Evolutionary conservation across 2,113 vertebrate genomes (phyloP), one percentile per base, ranked within the genome.

Genomic region (Coryphaenoides rupestris): DNA sequence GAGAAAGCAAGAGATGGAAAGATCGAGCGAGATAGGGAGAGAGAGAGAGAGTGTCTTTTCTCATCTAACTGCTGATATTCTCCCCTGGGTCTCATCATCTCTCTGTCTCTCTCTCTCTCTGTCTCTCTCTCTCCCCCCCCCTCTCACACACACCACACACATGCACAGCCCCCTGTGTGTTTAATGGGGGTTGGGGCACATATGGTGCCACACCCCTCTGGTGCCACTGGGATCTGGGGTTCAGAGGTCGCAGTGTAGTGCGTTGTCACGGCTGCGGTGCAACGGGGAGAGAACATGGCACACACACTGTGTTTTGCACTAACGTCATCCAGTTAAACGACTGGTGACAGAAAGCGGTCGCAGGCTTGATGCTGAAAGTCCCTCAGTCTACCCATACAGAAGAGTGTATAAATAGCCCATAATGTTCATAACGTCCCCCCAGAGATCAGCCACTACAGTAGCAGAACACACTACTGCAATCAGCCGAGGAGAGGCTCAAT

Each of bases 61-160:
- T 58, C 23, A 64, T 71, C 72, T 54, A 68, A 22, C 66, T 26
- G 71, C 63, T 26, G 22, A 5, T 67, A 69, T 62, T 45, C 14
- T 83, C 81, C 78, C 83, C 23, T 21, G 83, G 69, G 84, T 66
- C 65, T 77, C 78, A 73, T 83, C 79, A 78, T 73, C 69, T 47
- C 72, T 47, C 50, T 47, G 14, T 52, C 16, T 19, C 33, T 40
- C 33, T 40, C 33, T 40, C 6, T 40, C 6, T 40, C 6, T 40
- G 7, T 5, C 33, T 40, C 33, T 40, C 33, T 5, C 33, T 40
- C 33, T 40, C 13, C 33, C 2, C 5, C 13, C 33, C 13, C 7
- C 2, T 12, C 33, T 10, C 33, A 40, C 4, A 40, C 9, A 13
- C 33, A 40, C 33, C 4, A 40, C 33, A 40, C 5, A 40, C 33